A percentile compares a stretch with the other conserved stretches of the same genome.
Conservation (phyloP, 2,797 vertebrate genomes). For the Rhyacichthys aspro region DNA sequence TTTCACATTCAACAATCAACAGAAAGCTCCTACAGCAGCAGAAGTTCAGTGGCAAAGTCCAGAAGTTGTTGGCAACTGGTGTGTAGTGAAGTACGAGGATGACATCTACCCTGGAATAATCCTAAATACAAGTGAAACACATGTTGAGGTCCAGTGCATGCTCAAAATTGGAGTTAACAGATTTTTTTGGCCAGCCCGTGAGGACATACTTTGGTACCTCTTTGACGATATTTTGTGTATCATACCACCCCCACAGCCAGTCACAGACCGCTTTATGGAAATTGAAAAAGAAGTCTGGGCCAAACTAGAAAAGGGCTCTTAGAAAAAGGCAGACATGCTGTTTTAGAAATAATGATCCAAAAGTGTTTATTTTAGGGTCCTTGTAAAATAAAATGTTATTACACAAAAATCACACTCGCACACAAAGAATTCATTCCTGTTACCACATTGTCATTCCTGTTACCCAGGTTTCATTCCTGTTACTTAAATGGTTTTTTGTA, state of each 20-base stretch:
- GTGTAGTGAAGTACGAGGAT: constrained; percentile 27
- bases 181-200: constrained; percentile 17
- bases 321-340: too few species aligned
- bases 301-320: background rate
- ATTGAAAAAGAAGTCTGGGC: constrained; percentile 11
- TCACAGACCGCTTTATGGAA: background rate
- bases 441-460: too few species aligned
- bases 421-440: too few species aligned
- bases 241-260: constrained; percentile 6
- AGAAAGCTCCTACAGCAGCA: too few species aligned
- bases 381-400: too few species aligned
- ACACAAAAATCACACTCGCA: too few species aligned
- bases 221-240: constrained; percentile 25
- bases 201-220: constrained; percentile 29
- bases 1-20: constrained; percentile 30
- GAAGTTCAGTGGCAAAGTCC: constrained; percentile 18
- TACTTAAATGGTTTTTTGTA: too few species aligned
- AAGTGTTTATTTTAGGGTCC: too few species aligned
- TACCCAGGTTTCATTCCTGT: too few species aligned
- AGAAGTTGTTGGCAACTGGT: constrained; percentile 33
- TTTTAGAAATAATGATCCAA: too few species aligned
- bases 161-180: constrained; percentile 18
- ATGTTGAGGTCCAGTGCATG: too few species aligned
- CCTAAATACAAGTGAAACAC: constrained; percentile 16
- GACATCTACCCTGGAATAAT: constrained; percentile 28